These are phyloP conservation scores for Cyanistes caeruleus DNA, from an alignment of 2,113 vertebrate genomes.

Conservation along the genomic window DNA sequence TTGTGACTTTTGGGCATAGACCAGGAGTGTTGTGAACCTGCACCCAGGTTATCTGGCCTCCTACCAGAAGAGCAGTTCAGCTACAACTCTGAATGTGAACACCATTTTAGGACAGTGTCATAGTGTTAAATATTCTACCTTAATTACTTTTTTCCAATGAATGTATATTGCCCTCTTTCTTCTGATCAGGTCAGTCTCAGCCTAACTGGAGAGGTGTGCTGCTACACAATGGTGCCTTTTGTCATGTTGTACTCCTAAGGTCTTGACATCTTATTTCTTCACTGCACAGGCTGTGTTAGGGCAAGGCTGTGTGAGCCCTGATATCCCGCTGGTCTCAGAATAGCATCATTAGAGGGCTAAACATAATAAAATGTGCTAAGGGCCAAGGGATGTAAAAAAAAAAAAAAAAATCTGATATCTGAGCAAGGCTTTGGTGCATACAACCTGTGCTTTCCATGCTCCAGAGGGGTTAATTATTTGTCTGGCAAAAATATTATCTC, in stretches of 20 bases:
- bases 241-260: neutral
- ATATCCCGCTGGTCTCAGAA: neutral
- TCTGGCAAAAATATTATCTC: neutral
- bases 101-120: neutral
- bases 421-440: neutral
- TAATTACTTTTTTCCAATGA: neutral
- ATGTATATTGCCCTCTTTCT: neutral
- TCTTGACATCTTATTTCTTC: neutral
- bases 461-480: neutral
- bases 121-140: neutral
- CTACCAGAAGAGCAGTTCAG: neutral
- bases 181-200: neutral
- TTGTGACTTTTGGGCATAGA: rapidly evolving
- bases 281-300: neutral
- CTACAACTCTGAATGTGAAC: neutral
- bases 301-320: neutral
- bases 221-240: neutral
- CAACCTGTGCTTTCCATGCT: neutral
- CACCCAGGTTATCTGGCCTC: neutral
- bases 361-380: neutral
- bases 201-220: neutral
- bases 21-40: neutral
- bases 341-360: neutral
- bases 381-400: neutral
- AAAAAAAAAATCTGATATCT: neutral